Conservation (phyloP, 2,797 vertebrate genomes). For the Pseudochirops cupreus region DNA sequence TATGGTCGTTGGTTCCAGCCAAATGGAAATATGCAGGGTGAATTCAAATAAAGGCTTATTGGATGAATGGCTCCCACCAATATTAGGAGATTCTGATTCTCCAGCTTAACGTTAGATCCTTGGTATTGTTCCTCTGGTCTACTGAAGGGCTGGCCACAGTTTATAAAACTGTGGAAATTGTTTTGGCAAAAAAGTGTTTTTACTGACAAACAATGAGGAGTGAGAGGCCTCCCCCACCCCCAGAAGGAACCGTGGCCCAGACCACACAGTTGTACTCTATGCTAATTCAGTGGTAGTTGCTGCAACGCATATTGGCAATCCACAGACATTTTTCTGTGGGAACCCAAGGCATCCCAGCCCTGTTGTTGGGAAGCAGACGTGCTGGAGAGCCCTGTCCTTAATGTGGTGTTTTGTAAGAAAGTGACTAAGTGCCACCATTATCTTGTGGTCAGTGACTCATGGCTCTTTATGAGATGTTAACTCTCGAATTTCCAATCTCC, state of each 20-base stretch:
- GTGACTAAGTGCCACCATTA: constrained; percentile 56
- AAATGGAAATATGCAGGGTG: not conserved
- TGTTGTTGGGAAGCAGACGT: not conserved
- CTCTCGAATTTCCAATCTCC: not conserved
- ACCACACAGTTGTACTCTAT: constrained; percentile 26
- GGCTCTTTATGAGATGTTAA: not conserved
- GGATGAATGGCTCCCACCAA: not conserved
- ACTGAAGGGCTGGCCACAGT: not conserved
- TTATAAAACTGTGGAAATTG: not conserved
- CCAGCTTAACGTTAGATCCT: not conserved
- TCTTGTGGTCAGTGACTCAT: constrained; percentile 68
- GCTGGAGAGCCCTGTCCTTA: not conserved
- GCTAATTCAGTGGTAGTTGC: constrained; percentile 37
- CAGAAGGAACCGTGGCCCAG: constrained; percentile 30
- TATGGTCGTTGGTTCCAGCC: not conserved
- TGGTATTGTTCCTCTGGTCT: constrained; percentile 4
- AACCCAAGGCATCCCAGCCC: not conserved
- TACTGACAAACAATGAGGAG: constrained; percentile 40
- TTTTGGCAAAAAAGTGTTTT: constrained; percentile 27
- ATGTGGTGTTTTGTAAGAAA: not conserved
- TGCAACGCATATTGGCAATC: not conserved
- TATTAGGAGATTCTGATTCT: not conserved
- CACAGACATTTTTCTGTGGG: constrained; percentile 61
- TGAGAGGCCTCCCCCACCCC: not conserved
- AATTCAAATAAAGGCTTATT: not conserved